Evolutionary conservation across 92 coral and sea anemone genomes (phyloP), one percentile per base, ranked within the genome.

Genomic region (Actinernus sp.): DNA sequence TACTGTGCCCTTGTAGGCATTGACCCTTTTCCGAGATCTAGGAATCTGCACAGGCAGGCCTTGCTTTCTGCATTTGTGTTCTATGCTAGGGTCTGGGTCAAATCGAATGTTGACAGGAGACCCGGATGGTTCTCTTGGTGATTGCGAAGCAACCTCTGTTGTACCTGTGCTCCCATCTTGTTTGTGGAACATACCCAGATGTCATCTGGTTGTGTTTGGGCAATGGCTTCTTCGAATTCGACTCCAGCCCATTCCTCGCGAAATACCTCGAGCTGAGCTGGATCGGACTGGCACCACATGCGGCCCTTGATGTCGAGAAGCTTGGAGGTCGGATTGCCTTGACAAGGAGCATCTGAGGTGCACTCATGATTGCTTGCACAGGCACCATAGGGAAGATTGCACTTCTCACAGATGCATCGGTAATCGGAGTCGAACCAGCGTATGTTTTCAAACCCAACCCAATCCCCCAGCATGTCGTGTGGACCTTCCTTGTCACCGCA

Each of bases 391-490:
- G n/a, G n/a, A n/a, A n/a, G n/a, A n/a, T n/a, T n/a, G n/a, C n/a
- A n/a, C n/a, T n/a, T 28, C n/a, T n/a, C n/a, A n/a, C n/a, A n/a
- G n/a, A n/a, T n/a, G n/a, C n/a, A n/a, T n/a, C n/a, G n/a, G n/a
- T 68, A 68, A 50, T 68, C 76, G n/a, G 65, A 6, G 23, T 33
- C 66, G 18, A 68, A 67, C 52, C 65, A 19, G 12, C 48, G n/a
- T n/a, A n/a, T n/a, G n/a, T n/a, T n/a, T n/a, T n/a, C n/a, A n/a
- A n/a, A n/a, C n/a, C n/a, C 76, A 64, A 64, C 53, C 65, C 43
- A 52, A 4, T 55, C 57, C 67, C 57, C 66, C 56, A n/a, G n/a
- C n/a, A n/a, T n/a, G n/a, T n/a, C n/a, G n/a, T n/a, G n/a, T n/a
- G n/a, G n/a, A n/a, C n/a, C 55, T 0, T 55, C 57, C 1, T 36